Evolutionary conservation across 1,140 invertebrate genomes (phyloP).

Genomic region (Heliconius hewitsoni): DNA sequence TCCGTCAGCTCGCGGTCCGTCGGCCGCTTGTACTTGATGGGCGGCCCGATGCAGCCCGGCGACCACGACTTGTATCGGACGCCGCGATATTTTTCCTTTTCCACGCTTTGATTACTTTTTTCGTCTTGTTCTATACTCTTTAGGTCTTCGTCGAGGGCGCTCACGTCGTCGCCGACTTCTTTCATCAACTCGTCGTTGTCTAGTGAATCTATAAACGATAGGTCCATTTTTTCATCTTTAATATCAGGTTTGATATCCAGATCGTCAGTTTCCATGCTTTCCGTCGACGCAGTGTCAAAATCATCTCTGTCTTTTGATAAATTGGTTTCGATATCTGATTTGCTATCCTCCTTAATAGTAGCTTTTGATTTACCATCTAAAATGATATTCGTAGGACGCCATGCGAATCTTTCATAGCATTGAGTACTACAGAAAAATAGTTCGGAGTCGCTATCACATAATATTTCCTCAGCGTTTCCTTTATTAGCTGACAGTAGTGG

Average conservation of each 20-base stretch:
- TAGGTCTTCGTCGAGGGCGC: constrained; percentile 71
- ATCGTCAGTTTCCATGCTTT: constrained; percentile 80
- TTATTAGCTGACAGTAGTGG: constrained; percentile 86
- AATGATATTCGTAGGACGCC: constrained; percentile 80
- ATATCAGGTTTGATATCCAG: constrained; percentile 78
- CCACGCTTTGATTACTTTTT: constrained; percentile 80
- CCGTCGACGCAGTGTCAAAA: constrained; percentile 72
- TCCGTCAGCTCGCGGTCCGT: constrained; percentile 92
- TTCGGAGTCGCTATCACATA: constrained; percentile 84
- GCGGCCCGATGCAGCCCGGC: constrained; percentile 84
- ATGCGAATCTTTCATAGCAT: constrained; percentile 89
- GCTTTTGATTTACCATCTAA: constrained; percentile 73
- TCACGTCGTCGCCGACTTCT: constrained; percentile 81
- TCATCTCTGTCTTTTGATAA: constrained; percentile 74
- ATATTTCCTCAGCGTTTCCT: constrained; percentile 84
- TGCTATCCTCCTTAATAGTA: constrained; percentile 66
- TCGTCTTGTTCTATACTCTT: constrained; percentile 81
- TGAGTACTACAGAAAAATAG: constrained; percentile 91
- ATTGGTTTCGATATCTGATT: constrained; percentile 72
- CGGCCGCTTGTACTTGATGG: constrained; percentile 87
- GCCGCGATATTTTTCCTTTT: constrained; percentile 88
- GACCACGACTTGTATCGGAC: constrained; percentile 88
- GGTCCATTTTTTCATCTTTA: constrained; percentile 80
- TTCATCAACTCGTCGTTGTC: constrained; percentile 80
- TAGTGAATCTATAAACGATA: constrained; percentile 76